Evolutionary conservation across 2,888 invertebrate genomes (phyloP).

Genomic region (Polyommatus iphigenia): DNA sequence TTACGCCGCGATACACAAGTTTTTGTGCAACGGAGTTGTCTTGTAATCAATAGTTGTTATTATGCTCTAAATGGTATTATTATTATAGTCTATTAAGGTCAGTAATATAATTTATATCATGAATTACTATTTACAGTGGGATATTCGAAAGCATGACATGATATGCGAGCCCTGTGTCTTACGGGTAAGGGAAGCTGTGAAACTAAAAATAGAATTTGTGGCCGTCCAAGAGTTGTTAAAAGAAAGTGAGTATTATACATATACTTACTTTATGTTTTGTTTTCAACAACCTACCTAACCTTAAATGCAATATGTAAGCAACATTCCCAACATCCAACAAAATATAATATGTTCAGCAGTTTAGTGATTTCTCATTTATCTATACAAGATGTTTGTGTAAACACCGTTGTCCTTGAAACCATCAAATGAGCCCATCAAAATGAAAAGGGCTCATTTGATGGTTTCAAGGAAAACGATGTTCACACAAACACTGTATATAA

Average conservation of each 20-base stretch:
- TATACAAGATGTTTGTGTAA: too few relatives aligned
- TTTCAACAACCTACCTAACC: not conserved
- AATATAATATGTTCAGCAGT: too few relatives aligned
- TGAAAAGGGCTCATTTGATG: too few relatives aligned
- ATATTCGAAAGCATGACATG: conserved; percentile 28
- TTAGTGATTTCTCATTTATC: too few relatives aligned
- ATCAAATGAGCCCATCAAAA: too few relatives aligned
- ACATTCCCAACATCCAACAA: too few relatives aligned
- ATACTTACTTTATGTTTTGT: not conserved
- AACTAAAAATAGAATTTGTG: conserved; percentile 29
- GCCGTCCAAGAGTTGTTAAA: conserved; percentile 28
- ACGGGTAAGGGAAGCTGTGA: conserved; percentile 21
- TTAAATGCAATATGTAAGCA: not conserved
- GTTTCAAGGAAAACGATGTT: too few relatives aligned
- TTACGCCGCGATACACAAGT: too few relatives aligned
- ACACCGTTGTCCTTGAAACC: too few relatives aligned
- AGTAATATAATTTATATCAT: not conserved
- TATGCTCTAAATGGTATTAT: not conserved
- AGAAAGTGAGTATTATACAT: conserved; percentile 8
- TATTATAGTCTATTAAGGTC: not conserved
- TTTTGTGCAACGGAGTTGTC: too few relatives aligned
- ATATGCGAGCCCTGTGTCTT: conserved; percentile 31
- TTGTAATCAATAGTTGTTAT: not conserved
- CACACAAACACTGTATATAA: too few relatives aligned
- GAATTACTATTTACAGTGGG: not conserved